Percentiles rank a stretch among this genome's conserved stretches.
Evolutionary conservation across 2,113 vertebrate species (phyloP).

Genomic region (Coreoperca whiteheadi): DNA sequence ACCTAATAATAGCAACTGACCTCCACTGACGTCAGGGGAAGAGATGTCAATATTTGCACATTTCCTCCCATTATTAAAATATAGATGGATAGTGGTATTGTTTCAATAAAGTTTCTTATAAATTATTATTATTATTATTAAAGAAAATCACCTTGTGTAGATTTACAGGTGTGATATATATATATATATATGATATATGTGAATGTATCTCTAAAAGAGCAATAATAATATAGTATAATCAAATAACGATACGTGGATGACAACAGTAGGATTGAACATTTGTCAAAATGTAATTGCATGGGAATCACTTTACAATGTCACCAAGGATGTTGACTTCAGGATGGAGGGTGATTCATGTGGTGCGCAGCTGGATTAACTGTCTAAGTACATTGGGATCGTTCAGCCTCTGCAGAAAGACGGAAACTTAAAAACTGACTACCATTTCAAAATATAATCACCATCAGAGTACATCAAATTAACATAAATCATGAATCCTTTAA

Average conservation of each 20-base stretch:
- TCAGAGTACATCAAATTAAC: neutral
- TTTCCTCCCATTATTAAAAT: conserved; percentile 10
- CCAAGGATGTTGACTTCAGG: neutral
- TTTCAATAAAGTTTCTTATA: no score
- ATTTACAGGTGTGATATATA: neutral
- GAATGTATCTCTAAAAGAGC: neutral
- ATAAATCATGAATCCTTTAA: neutral
- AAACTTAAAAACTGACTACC: neutral
- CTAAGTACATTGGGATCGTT: neutral
- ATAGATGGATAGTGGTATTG: no score
- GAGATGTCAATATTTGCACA: conserved; percentile 6
- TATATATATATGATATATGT: neutral
- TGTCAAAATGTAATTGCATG: neutral
- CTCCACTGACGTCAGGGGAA: neutral
- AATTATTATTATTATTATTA: no score
- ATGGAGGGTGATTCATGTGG: neutral
- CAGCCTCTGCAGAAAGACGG: neutral
- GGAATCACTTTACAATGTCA: neutral
- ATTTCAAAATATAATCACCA: neutral
- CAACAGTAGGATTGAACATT: neutral
- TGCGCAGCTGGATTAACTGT: neutral
- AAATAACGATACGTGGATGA: neutral
- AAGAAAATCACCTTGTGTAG: neutral
- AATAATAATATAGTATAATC: neutral
- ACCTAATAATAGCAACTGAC: conserved; percentile 12